Evolutionary conservation across 2,888 invertebrate species (phyloP), one percentile per base, ranked within the genome.

Genomic region (Polylopha cassiicola): DNA sequence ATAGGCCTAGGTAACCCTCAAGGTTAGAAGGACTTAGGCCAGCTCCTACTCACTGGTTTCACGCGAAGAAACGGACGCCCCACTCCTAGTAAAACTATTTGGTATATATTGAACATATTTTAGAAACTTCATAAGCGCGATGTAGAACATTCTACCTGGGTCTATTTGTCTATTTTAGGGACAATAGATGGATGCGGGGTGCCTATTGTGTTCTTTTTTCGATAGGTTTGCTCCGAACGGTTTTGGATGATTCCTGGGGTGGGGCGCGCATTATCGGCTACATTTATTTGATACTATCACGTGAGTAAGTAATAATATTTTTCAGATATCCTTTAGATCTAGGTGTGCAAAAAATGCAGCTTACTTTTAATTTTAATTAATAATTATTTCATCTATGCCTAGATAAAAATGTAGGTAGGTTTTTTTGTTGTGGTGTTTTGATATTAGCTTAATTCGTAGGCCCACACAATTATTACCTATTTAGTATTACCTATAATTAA

Each of bases 1-100:
- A 45, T 42, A 43, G 42, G 26, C 38, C 31, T 29, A 39, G 29
- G 43, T 29, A 7, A 11, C 47, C 50, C 47, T 33, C 23, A 21
- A 24, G 38, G 37, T 36, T 34, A 21, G 37, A 47, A 48, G 66
- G 72, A 77, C 3, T 74, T 47, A 46, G 43, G 39, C 71, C 75
- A 80, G 82, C 65, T 75, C 77, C 71, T 48, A 32, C 13, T 2
- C 1, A 69, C 82, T 80, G 76, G 72, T 60, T 73, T 26, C 59
- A 73, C 73, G 73, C 70, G 80, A 63, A 81, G 84, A 79, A 63
- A 79, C 71, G 81, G 82, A 84, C 82, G 65, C 66, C 80, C 63
- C 43, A 5, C 2, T 0, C 3, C 3, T 2, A 2, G 1, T 1
- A 0, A 3, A 7, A n/a, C n/a, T 20, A 36, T 34, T 28, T 45